Evolutionary conservation across 2,113 vertebrate species (phyloP), one percentile per base, ranked within the genome.

Genomic region (Eubucco bourcierii): DNA sequence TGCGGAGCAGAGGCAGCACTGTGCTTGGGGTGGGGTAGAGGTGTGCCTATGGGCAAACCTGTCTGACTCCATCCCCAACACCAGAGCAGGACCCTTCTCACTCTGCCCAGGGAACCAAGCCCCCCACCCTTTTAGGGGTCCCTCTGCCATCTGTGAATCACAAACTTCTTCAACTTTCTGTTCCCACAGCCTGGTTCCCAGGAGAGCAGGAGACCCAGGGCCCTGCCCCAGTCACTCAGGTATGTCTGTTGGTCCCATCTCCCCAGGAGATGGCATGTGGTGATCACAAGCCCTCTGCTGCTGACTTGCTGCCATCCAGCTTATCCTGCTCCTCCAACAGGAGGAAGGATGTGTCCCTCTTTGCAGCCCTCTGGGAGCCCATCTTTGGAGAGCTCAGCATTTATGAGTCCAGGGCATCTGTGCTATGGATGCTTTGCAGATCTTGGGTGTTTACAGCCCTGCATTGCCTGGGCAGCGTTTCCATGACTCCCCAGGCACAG

Each of bases 191-290:
- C 23, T 58, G 28, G 24, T 47, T 76, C 13, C 58, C 10, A 2
- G 68, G 61, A 66, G 55, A 92, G 75, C 90, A 96, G 81, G 87
- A 95, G 23, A 46, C 6, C 6, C 46, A 44, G 12, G 79, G 46
- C 15, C 44, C 90, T 50, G 65, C 95, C 31, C 19, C 33, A 5
- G 96, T 97, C 7, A 19, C 95, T 79, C 98, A 98, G 98, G 98
- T 98, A 97, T n/a, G 95, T 84, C 70, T 80, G 25, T 33, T 75
- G 78, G 27, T 15, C 10, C 72, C 23, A 0, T 7, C 7, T 6
- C 63, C 23, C 39, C 9, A 6, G 2, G 41, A 60, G 37, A 8
- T 60, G 63, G 1, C 2, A 56, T 17, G 24, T 41, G 17, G 31
- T 33, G 47, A 63, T 58, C 0, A 0, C 9, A 9, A 55, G 17